Conservation (phyloP, 2,888 invertebrate genomes). For the Electrophaes corylata region DNA sequence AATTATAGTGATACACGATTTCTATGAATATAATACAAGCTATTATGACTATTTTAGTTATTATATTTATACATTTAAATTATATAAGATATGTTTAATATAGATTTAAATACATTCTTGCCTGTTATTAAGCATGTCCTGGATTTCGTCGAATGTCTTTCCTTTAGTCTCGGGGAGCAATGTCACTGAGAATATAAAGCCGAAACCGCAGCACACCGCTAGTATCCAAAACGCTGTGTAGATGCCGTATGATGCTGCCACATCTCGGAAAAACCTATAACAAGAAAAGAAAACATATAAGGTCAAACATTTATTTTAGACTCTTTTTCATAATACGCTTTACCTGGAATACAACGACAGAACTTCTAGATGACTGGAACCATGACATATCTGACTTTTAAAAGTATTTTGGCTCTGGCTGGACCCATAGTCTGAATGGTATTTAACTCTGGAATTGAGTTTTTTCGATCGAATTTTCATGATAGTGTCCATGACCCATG, state of each 20-base stretch:
- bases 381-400: neutral
- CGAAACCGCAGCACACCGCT: conserved; percentile 84
- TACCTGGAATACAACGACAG: too few relatives aligned
- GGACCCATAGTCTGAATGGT: neutral
- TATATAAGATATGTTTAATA: conserved; percentile 27
- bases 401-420: neutral
- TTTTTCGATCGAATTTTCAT: too few relatives aligned
- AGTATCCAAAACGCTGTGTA: conserved; percentile 87
- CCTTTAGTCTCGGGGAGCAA: conserved; percentile 88
- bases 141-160: conserved; percentile 88
- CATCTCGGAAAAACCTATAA: conserved; percentile 83
- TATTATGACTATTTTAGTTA: conserved; percentile 16
- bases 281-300: conserved; percentile 38
- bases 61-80: conserved; percentile 16
- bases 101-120: conserved; percentile 19
- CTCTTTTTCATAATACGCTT: too few relatives aligned
- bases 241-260: conserved; percentile 81
- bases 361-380: neutral
- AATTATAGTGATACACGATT: conserved; percentile 22
- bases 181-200: conserved; percentile 84
- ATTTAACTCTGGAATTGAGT: neutral
- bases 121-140: conserved; percentile 81
- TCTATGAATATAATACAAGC: conserved; percentile 6
- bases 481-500: too few relatives aligned
- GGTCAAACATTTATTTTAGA: too few relatives aligned